Evolutionary conservation across 2,113 vertebrate genomes (phyloP), one percentile per base, ranked within the genome.

Genomic region (Camarhynchus parvulus): DNA sequence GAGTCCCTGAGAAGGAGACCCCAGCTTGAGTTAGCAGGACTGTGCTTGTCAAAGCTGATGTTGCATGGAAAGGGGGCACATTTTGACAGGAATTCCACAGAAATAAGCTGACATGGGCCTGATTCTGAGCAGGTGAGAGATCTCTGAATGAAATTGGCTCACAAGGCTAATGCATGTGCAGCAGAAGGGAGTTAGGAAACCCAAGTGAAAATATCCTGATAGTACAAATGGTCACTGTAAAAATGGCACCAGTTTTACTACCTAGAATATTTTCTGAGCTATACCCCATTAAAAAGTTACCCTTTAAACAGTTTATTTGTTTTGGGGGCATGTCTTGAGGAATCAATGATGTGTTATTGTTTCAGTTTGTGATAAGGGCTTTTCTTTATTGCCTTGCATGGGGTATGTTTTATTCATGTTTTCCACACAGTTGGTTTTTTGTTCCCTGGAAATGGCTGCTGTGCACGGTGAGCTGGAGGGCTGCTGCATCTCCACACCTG

Each of bases 351-450:
- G 50, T 2, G 1, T 14, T 49, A 33, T 76, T 80, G 53, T 69
- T 86, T 35, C 49, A 74, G 31, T n/a, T 89, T 42, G 55, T 91
- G 89, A 62, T 86, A 69, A 92, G 62, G 46, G 17, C 17, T 83
- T 62, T 90, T 50, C 44, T 89, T 88, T 68, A 64, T 46, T 92
- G 59, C 91, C 49, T 28, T 66, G 62, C 10, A 22, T 0, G 1
- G 27, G 21, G 1, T 42, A 83, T 89, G 69, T 78, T 95, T 95
- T 91, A 95, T 92, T 95, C 87, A 81, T 81, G 47, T 58, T 92
- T 94, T 92, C 83, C 69, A 47, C 42, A 3, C 12, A 15, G 22
- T 12, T 82, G 23, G 5, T 4, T 72, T 80, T 83, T 39, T 68
- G 10, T 70, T 87, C 41, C 64, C 69, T 89, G 61, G 61, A 39